These are phyloP conservation scores for Falco novaeseelandiae DNA, from an alignment of 2,797 vertebrate species.

Conservation along the genomic window DNA sequence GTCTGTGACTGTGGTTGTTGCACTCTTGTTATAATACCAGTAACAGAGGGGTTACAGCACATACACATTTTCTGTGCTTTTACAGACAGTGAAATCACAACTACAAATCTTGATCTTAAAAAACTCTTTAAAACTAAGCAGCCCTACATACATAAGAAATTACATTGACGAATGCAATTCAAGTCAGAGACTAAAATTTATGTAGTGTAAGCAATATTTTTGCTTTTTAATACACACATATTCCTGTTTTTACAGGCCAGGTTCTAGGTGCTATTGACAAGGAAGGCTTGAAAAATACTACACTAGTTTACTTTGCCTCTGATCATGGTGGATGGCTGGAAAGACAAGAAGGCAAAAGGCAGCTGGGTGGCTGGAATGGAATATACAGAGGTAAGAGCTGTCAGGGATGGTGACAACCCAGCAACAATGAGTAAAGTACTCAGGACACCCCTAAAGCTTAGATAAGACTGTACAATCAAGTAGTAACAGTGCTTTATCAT, in stretches of 20 bases:
- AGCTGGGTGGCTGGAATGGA: slow-evolving; percentile 90
- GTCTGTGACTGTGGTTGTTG: neutral
- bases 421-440: neutral
- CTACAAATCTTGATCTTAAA: neutral
- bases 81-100: neutral
- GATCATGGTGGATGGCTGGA: slow-evolving; percentile 92
- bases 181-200: neutral
- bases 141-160: neutral
- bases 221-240: neutral
- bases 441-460: neutral
- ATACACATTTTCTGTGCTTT: neutral
- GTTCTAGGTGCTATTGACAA: slow-evolving; percentile 81
- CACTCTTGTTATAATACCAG: neutral
- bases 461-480: neutral
- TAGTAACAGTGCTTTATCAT: neutral
- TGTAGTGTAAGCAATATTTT: neutral
- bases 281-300: slow-evolving; percentile 79
- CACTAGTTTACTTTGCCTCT: slow-evolving; percentile 90
- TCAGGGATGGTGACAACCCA: neutral
- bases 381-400: slow-evolving; percentile 84
- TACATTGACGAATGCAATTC: neutral
- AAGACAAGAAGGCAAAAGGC: slow-evolving; percentile 54
- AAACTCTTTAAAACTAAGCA: neutral
- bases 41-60: neutral
- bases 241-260: slow-evolving; percentile 74